Base-by-base conservation (phyloP, 2,888 invertebrate genomes). In the Drosophila monieri region DNA sequence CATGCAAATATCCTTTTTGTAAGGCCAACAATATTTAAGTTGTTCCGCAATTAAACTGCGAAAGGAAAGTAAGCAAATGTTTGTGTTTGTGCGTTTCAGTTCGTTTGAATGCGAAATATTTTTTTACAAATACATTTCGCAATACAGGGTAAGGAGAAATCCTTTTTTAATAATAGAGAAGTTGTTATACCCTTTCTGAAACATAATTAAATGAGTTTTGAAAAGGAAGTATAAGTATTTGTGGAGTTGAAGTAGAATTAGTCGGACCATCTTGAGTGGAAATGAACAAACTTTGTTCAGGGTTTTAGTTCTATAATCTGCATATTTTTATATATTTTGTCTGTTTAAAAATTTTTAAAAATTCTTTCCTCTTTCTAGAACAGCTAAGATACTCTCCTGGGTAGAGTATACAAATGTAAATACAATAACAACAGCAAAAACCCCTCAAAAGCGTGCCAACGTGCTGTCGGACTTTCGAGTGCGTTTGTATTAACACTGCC, bases 41-140 rank as follows among this genome's bases (percentile, higher is more conserved):
- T 52, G 66, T 37, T 48, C 32, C 43, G 47, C 67, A 67, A 67
- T 68, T 67, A 68, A 85, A 77, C n/a, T 73, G 60, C 61, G 57
- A 78, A 76, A 44, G 58, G 58, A 64, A 64, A 62, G 69, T 56
- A 77, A 48, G 68, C 66, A 74, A 79, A 83, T 83, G 77, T 85
- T 80, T 80, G 84, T 69, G 64, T 85, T 83, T 83, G 75, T 77
- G 73, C 77, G 80, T 80, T 84, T 76, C 83, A 67, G 66, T 71
- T 53, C 72, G 74, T 69, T 85, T 85, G 80, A 80, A 85, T 85
- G 80, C 60, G 73, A 74, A 80, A 79, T 77, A 77, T 85, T 83
- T 78, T 35, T 78, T 83, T 54, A 71, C 84, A 80, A 83, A 75
- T 79, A 75, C 51, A 30, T 14, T 18, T 41, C 39, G 39, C 9